These are phyloP conservation scores for Paedocypris sp. DNA, from an alignment of 2,113 vertebrate genomes.

Conservation along the genomic window DNA sequence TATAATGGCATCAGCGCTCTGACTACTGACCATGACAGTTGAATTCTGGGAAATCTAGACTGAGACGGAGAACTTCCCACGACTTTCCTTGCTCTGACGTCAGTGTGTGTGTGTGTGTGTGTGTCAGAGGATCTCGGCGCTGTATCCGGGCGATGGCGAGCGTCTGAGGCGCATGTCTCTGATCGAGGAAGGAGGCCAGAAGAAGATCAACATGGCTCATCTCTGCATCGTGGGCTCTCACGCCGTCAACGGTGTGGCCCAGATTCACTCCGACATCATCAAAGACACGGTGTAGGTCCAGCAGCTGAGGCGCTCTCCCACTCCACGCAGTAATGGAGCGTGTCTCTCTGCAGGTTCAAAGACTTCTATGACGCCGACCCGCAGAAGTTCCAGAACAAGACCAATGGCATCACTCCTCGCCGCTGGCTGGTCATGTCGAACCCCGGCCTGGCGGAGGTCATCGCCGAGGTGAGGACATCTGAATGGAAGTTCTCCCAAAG, in stretches of 20 bases:
- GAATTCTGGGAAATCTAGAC: neutral
- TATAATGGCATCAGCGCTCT: no score
- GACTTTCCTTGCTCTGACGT: neutral
- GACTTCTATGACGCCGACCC: constrained; percentile 89
- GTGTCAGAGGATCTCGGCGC: constrained; percentile 59
- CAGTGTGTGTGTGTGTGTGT: neutral
- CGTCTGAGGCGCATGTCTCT: constrained; percentile 80
- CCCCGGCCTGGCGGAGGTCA: constrained; percentile 79
- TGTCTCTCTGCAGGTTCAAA: constrained; percentile 65
- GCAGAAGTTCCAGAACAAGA: constrained; percentile 87
- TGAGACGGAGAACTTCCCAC: neutral
- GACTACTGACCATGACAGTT: neutral
- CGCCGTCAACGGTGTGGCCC: constrained; percentile 81
- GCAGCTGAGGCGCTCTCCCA: no score
- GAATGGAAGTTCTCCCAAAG: no score
- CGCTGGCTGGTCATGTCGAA: constrained; percentile 88
- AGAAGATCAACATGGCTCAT: constrained; percentile 88
- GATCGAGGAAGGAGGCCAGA: constrained; percentile 73
- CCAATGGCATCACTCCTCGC: constrained; percentile 87
- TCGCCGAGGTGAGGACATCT: constrained; percentile 70
- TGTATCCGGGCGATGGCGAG: constrained; percentile 67
- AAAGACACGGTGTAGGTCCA: constrained; percentile 72
- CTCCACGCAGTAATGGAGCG: no score
- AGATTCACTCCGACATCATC: constrained; percentile 85
- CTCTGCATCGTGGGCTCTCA: constrained; percentile 82